Conservation (phyloP, 2,888 invertebrate genomes). For the Idaea dimidiata region DNA sequence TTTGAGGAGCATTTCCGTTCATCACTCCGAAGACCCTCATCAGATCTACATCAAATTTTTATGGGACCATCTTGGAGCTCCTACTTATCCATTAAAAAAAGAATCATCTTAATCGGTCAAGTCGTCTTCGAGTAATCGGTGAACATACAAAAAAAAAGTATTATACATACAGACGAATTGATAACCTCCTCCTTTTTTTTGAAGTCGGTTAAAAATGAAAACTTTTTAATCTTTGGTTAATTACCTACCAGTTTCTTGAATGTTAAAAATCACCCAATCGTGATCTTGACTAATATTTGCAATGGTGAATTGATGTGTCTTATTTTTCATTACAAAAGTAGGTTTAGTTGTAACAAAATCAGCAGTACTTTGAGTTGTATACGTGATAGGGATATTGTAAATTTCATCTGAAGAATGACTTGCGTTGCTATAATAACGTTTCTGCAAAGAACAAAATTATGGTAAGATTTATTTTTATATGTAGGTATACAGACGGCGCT, state of each 20-base stretch:
- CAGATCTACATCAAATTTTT: too few relatives aligned
- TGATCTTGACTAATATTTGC: slow-evolving; percentile 44
- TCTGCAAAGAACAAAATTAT: slow-evolving; percentile 42
- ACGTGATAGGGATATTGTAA: slow-evolving; percentile 72
- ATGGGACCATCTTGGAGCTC: too few relatives aligned
- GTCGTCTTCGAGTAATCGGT: too few relatives aligned
- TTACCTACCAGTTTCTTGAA: slow-evolving; percentile 79
- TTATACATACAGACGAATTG: too few relatives aligned
- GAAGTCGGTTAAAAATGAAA: too few relatives aligned
- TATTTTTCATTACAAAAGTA: slow-evolving; percentile 54
- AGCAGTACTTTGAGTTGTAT: slow-evolving; percentile 47
- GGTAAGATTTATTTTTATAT: slow-evolving; percentile 7
- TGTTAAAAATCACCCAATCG: slow-evolving; percentile 82
- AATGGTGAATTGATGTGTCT: slow-evolving; percentile 40
- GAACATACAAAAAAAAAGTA: too few relatives aligned
- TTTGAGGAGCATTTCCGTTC: too few relatives aligned
- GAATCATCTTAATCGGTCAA: too few relatives aligned
- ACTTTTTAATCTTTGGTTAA: too few relatives aligned
- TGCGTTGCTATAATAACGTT: slow-evolving; percentile 60
- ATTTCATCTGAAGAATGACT: slow-evolving; percentile 50
- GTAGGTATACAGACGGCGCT: background rate
- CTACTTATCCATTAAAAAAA: too few relatives aligned
- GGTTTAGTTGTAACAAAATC: slow-evolving; percentile 60
- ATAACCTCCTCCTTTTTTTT: too few relatives aligned
- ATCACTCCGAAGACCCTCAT: too few relatives aligned